phyloP scores from a whole-genome alignment of 2,888 invertebrate genomes.

The Leptinotarsa rubiginosa region DNA sequence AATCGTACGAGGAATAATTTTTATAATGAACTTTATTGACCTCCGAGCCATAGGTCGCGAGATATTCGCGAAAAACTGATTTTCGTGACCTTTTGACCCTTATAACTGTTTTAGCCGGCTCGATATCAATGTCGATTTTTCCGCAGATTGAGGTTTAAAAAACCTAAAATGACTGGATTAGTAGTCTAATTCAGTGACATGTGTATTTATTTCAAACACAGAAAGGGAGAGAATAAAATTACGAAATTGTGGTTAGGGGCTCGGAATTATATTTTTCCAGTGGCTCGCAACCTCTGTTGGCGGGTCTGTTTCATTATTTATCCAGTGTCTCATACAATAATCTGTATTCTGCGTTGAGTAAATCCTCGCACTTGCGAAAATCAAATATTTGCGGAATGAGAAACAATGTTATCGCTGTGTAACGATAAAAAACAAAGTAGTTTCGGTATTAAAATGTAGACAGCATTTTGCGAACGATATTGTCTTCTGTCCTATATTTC shows the following conservation, averaged over 20 bases:
- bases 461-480: constrained; percentile 14
- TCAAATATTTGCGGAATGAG: constrained; percentile 33
- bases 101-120: no score
- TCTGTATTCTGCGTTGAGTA: constrained; percentile 10
- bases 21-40: no score
- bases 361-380: constrained; percentile 27
- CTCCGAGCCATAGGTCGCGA: no score
- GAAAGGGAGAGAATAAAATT: no score
- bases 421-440: constrained; percentile 28
- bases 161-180: accelerated
- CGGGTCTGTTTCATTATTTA: constrained; percentile 12
- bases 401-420: constrained; percentile 34
- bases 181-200: no score
- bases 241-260: no score
- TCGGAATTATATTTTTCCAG: neutral
- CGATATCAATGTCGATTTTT: no score
- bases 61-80: no score
- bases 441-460: constrained; percentile 19
- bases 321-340: constrained; percentile 18
- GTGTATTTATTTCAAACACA: no score
- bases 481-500: constrained; percentile 16
- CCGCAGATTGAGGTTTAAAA: no score
- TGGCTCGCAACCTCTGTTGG: neutral
- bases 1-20: no score
- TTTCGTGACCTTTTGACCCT: no score